Evolutionary conservation across 2,888 invertebrate species (phyloP), one percentile per base, ranked within the genome.

Genomic region (Drosophila stalkeri): DNA sequence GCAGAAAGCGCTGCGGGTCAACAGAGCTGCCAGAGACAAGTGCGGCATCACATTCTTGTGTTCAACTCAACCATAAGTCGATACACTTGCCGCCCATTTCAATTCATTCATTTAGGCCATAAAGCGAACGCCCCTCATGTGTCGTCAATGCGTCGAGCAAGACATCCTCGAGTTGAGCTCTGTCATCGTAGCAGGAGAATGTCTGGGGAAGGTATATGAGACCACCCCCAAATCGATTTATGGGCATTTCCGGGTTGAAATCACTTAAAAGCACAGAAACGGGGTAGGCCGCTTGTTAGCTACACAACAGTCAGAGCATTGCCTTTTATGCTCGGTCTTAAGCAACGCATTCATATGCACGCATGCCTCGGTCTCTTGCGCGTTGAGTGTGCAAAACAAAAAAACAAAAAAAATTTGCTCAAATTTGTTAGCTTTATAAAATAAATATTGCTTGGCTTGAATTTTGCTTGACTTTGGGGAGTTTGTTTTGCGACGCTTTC

Each of bases 201-300:
- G 27, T 4, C 9, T n/a, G 16, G 31, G 14, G 18, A 11, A 11
- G 9, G 18, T 3, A 1, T 11, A 18, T 16, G 11, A 20, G 20
- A 14, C 33, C 72, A 61, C 81, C 83, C 72, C 39, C 57, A 68
- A 86, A 86, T 86, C 86, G 86, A 86, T 86, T 86, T 86, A 86
- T 85, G 82, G 86, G 74, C 74, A 86, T 82, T 89, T 86, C 86
- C 86, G 86, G 86, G 90, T 89, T 89, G 86, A 88, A 86, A 86
- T 86, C 88, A 85, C 86, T 89, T 86, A 85, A 82, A 87, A 80
- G 84, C 65, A 78, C 81, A 65, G 56, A 64, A 65, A 49, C 31
- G 51, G 51, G 43, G 56, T 51, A 54, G 43, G 44, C 66, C 69
- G 72, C 87, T 86, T 83, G 83, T 89, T 83, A 81, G 82, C 76